Evolutionary conservation across 2,888 invertebrate species (phyloP).

Genomic region (Leistus spinibarbis): DNA sequence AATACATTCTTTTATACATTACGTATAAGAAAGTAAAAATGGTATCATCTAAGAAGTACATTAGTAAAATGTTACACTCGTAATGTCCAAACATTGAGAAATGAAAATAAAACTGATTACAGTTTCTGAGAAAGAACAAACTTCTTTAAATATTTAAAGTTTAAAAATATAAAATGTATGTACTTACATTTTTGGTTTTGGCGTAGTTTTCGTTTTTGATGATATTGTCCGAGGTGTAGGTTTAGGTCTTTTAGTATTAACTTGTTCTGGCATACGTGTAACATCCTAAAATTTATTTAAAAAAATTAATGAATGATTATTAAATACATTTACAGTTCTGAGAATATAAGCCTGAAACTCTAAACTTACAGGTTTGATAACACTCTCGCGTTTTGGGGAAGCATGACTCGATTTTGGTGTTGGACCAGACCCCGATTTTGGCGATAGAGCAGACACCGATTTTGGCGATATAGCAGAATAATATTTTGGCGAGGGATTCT

Average conservation of each 20-base stretch:
- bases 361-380: neutral
- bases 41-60: too few species aligned
- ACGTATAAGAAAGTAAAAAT: too few species aligned
- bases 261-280: neutral
- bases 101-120: too few species aligned
- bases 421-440: neutral
- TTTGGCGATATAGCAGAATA: neutral
- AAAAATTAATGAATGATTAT: neutral
- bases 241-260: neutral
- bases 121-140: too few species aligned
- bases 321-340: neutral
- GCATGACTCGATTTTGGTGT: neutral
- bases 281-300: neutral
- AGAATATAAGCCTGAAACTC: neutral
- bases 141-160: too few species aligned
- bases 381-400: neutral
- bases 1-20: too few species aligned
- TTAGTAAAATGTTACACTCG: too few species aligned
- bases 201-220: neutral
- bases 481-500: neutral
- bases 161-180: neutral
- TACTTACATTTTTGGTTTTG: neutral
- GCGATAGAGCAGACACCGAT: neutral
- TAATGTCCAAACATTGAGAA: too few species aligned
- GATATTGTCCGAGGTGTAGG: slow-evolving; percentile 14